A percentile compares a stretch with the other conserved stretches of the same genome.
These are phyloP conservation scores for Mobula hypostoma DNA, from an alignment of 2,113 vertebrate species.

Conservation along the genomic window DNA sequence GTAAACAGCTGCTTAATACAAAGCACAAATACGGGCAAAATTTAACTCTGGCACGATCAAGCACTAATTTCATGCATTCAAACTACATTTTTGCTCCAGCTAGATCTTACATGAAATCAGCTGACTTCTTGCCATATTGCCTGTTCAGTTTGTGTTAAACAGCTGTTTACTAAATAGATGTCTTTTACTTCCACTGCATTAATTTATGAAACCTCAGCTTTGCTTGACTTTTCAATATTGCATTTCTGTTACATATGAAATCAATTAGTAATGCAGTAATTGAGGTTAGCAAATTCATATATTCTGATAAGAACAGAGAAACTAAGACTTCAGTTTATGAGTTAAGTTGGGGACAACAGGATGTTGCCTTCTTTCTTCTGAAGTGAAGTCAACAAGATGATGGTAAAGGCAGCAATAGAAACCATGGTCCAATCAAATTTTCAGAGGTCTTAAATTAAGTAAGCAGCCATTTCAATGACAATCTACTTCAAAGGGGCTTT, in stretches of 20 bases:
- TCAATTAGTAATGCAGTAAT: too few relatives aligned
- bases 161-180: too few relatives aligned
- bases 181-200: too few relatives aligned
- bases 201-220: too few relatives aligned
- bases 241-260: too few relatives aligned
- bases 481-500: not conserved
- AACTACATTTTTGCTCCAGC: not conserved
- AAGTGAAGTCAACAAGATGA: not conserved
- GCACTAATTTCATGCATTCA: not conserved
- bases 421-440: not conserved
- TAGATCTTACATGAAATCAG: not conserved
- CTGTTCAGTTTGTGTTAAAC: not conserved
- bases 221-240: too few relatives aligned
- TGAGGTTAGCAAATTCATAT: too few relatives aligned
- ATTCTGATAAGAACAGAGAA: too few relatives aligned
- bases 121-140: not conserved
- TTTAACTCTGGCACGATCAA: slow-evolving; percentile 12
- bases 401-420: not conserved
- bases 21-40: not conserved
- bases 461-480: not conserved
- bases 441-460: not conserved
- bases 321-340: too few relatives aligned
- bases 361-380: too few relatives aligned
- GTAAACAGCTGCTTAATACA: not conserved
- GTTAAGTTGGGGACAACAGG: too few relatives aligned